Evolutionary conservation across 2,888 invertebrate species (phyloP).

Genomic region (Dorcus hopei): DNA sequence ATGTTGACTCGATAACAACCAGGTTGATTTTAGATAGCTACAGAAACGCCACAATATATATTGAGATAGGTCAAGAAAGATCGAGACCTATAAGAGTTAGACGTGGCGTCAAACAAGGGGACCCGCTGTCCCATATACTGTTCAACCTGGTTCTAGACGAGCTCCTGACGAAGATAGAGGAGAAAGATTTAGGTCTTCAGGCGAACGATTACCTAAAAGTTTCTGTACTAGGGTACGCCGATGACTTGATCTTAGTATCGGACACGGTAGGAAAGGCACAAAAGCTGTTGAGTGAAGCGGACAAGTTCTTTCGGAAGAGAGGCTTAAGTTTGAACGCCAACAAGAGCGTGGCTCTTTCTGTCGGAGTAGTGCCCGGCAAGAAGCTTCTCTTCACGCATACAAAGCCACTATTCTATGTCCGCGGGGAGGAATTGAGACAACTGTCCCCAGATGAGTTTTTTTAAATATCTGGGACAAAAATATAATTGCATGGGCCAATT

Average conservation of each 20-base stretch:
- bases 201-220: too few relatives aligned
- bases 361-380: too few relatives aligned
- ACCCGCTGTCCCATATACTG: too few relatives aligned
- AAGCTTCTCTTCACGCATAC: conserved; percentile 13
- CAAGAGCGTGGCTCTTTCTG: too few relatives aligned
- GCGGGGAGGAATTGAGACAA: conserved; percentile 7
- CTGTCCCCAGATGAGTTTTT: conserved; percentile 7
- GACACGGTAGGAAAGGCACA: conserved; percentile 3
- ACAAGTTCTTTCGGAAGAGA: too few relatives aligned
- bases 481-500: conserved; percentile 2
- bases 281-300: conserved; percentile 5
- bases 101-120: too few relatives aligned
- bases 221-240: conserved; percentile 20
- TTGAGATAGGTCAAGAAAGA: background rate
- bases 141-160: too few relatives aligned
- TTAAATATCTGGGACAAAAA: conserved; percentile 7
- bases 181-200: background rate
- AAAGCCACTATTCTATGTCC: conserved; percentile 8
- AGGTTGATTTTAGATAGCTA: background rate
- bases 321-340: too few relatives aligned
- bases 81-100: too few relatives aligned
- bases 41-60: background rate
- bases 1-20: background rate
- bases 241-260: conserved; percentile 21
- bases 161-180: conserved; percentile 1